phyloP scores from a whole-genome alignment of 2,888 invertebrate genomes.

The Encarsia formosa region DNA sequence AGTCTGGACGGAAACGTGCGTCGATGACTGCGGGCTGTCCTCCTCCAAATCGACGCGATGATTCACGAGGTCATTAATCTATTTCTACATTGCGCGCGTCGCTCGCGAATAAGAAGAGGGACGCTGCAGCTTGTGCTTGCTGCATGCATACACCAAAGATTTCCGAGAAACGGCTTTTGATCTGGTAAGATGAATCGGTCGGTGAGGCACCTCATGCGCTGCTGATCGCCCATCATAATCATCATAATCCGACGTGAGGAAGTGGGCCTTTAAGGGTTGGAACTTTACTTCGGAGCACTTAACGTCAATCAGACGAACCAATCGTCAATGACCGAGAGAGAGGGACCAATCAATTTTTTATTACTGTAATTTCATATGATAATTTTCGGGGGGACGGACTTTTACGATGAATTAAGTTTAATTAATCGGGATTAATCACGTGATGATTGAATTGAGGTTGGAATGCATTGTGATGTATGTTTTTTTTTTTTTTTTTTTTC shows the following conservation, averaged over 20 bases:
- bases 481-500: too few species aligned
- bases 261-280: too few species aligned
- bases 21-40: slow-evolving; percentile 36
- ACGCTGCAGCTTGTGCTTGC: background rate
- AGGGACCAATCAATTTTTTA: too few species aligned
- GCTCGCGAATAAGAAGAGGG: slow-evolving; percentile 13
- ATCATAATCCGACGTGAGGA: slow-evolving; percentile 28
- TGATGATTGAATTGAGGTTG: too few species aligned
- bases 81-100: slow-evolving; percentile 39
- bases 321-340: too few species aligned
- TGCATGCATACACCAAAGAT: slow-evolving; percentile 39
- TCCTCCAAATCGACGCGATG: slow-evolving; percentile 45
- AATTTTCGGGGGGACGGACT: too few species aligned
- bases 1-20: slow-evolving; percentile 35
- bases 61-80: slow-evolving; percentile 49
- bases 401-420: too few species aligned
- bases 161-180: slow-evolving; percentile 47
- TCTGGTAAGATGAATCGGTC: slow-evolving; percentile 46
- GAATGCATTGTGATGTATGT: too few species aligned
- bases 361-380: too few species aligned
- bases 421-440: too few species aligned
- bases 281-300: too few species aligned
- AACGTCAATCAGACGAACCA: too few species aligned
- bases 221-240: slow-evolving; percentile 13
- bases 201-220: background rate